Percentiles rank a stretch among this genome's conserved stretches.
Conservation (phyloP, 1,140 invertebrate genomes). For the Trichoplusia ni region DNA sequence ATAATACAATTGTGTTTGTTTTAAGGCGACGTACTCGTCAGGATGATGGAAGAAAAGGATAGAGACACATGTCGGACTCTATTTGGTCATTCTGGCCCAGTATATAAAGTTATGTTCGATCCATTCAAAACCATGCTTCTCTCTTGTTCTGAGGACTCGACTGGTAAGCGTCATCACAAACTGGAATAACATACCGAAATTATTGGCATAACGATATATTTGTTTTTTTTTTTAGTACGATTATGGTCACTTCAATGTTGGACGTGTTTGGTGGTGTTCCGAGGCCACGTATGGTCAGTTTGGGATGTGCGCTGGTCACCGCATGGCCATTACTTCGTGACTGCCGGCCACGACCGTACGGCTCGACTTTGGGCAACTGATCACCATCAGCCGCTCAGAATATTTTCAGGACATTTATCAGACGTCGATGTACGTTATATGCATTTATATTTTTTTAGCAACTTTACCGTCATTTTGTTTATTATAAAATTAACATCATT, state of each 20-base stretch:
- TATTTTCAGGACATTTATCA: constrained; percentile 97
- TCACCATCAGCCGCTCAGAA: constrained; percentile 93
- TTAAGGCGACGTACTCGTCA: constrained; percentile 92
- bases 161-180: constrained; percentile 82
- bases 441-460: neutral
- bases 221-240: constrained; percentile 85
- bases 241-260: constrained; percentile 98
- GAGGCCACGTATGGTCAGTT: constrained; percentile 95
- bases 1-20: too few relatives aligned
- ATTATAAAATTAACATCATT: neutral
- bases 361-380: constrained; percentile 98
- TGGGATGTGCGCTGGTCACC: constrained; percentile 97
- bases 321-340: constrained; percentile 97
- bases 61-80: constrained; percentile 90
- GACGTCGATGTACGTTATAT: constrained; percentile 95
- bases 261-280: constrained; percentile 96
- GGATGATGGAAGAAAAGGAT: constrained; percentile 97
- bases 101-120: constrained; percentile 95
- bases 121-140: constrained; percentile 94
- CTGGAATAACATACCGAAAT: neutral
- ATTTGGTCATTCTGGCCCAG: constrained; percentile 94
- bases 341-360: constrained; percentile 95
- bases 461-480: too few relatives aligned
- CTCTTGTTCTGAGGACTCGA: constrained; percentile 96
- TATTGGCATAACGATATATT: neutral